A percentile compares a stretch with the other conserved stretches of the same genome.
phyloP scores from a whole-genome alignment of 2,888 invertebrate species.

The Metacarcinus magister region DNA sequence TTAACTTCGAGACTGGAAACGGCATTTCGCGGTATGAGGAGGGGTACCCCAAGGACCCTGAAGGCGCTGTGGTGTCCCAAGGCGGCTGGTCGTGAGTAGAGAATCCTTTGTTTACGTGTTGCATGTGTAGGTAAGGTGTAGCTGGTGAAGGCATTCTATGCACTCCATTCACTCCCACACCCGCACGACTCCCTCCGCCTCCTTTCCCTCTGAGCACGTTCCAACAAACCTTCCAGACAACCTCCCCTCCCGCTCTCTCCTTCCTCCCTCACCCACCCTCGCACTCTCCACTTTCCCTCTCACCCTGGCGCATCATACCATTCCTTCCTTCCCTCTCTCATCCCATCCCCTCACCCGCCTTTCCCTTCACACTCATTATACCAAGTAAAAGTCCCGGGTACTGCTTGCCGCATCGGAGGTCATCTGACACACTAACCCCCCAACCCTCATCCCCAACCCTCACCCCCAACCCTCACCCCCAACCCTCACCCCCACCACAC shows the following conservation, averaged over 20 bases:
- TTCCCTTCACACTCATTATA: background rate
- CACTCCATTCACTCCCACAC: background rate
- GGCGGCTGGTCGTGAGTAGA: conserved; percentile 79
- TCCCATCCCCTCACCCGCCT: background rate
- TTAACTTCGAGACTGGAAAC: conserved; percentile 79
- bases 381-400: too few species aligned
- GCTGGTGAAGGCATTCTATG: background rate
- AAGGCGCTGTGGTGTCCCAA: conserved; percentile 71
- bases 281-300: too few species aligned
- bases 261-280: background rate
- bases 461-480: too few species aligned
- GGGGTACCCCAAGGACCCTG: conserved; percentile 64
- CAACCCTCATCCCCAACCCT: too few species aligned
- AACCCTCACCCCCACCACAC: too few species aligned
- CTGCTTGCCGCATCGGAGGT: too few species aligned
- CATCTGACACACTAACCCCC: too few species aligned
- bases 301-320: background rate
- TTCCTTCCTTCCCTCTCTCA: background rate
- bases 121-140: background rate
- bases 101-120: background rate
- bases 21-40: conserved; percentile 75
- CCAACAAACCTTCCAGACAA: background rate
- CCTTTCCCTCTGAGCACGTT: background rate
- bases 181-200: background rate
- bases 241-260: too few species aligned